Evolutionary conservation across 2,888 invertebrate species (phyloP), one percentile per base, ranked within the genome.

Genomic region (Brachyptera putata): DNA sequence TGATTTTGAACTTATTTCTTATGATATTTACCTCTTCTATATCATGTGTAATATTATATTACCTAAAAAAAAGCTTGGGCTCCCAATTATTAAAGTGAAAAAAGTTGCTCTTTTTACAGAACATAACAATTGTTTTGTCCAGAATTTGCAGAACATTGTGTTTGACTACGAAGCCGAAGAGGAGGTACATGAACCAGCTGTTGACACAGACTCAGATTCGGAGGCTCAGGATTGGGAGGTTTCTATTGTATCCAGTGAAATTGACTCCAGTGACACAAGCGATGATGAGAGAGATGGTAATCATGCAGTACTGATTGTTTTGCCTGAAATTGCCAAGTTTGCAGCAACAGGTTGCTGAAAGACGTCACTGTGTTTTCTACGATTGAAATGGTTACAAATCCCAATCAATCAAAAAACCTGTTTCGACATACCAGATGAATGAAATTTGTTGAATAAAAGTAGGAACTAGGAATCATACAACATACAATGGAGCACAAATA

Each of bases 251-350:
- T 83, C 83, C 16, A 82, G 82, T 0, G 82, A 84, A 64, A 69
- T 84, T 14, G 80, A 84, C 62, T 78, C 80, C 0, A 80, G 82
- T 57, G 82, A 83, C 66, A 80, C 81, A 67, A 83, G 81, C 65
- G 75, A 78, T 1, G 78, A 81, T 25, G 84, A 83, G 39, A 66
- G 75, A 0, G 76, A 76, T 0, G 81, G 80, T 36, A 77, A 81
- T 62, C 82, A 83, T 74, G 80, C 80, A 68, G 75, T 83, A 22
- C 79, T 81, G 4, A 76, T 78, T 70, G 76, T 82, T 68, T 71
- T 83, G 67, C 83, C 84, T 56, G 80, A 81, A 66, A 70, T 83
- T 21, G 81, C 83, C 1, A 77, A 81, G 21, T 83, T 79, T 70
- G 78, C 82, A 3, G 79, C 80, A 41, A 81, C 82, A 4, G 56